Percentiles rank a stretch among this genome's conserved stretches.
phyloP scores from a whole-genome alignment of 2,113 vertebrate genomes.

The Laticauda colubrina region DNA sequence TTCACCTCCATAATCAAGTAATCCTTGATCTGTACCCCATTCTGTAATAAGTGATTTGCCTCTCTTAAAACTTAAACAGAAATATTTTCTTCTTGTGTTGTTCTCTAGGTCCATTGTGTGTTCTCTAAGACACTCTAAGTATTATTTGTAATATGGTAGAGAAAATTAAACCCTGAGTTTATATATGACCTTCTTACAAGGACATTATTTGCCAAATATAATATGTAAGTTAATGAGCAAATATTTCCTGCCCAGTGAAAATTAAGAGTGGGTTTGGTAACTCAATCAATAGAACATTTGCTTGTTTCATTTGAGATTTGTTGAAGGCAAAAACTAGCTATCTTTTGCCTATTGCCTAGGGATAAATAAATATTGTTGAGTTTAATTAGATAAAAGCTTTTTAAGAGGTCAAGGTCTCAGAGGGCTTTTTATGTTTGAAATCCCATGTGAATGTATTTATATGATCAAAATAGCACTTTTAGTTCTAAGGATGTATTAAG shows the following conservation, averaged over 20 bases:
- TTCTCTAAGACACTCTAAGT: not conserved
- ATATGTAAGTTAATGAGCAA: slow-evolving; percentile 9
- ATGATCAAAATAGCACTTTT: slow-evolving; percentile 29
- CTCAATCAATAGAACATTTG: not conserved
- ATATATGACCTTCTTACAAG: not conserved
- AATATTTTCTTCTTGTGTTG: not conserved
- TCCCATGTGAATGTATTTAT: slow-evolving; percentile 45
- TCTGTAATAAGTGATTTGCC: not conserved
- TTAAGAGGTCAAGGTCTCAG: slow-evolving; percentile 30
- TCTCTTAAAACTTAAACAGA: not conserved
- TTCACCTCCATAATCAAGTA: not conserved
- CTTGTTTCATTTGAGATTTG: not conserved
- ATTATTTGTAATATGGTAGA: not conserved
- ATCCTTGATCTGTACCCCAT: not conserved
- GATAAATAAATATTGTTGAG: slow-evolving; percentile 17
- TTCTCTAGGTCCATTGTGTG: not conserved
- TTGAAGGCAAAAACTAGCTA: not conserved
- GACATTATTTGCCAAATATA: not conserved
- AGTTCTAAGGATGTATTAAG: slow-evolving; percentile 1
- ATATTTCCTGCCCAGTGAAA: not conserved
- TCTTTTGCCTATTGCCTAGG: slow-evolving; percentile 29
- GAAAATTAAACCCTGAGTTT: not conserved
- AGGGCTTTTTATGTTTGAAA: slow-evolving; percentile 50
- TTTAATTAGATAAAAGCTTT: slow-evolving; percentile 49
- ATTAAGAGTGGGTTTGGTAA: not conserved